These are phyloP conservation scores for Teleiodes luculella DNA, from an alignment of 2,888 invertebrate genomes.

Conservation along the genomic window DNA sequence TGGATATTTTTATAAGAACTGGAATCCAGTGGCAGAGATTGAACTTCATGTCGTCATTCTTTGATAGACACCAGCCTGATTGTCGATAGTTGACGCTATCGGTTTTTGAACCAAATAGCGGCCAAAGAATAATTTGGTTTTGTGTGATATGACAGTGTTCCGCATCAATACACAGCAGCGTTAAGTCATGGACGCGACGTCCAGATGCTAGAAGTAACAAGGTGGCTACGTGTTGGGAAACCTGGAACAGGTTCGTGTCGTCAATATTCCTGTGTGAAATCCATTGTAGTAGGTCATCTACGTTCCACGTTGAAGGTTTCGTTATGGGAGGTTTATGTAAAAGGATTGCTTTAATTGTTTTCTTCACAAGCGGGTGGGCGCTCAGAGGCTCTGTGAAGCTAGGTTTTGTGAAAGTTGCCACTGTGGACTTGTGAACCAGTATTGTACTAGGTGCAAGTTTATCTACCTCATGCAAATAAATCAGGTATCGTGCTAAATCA, in stretches of 20 bases:
- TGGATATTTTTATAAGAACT: background rate
- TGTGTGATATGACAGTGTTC: background rate
- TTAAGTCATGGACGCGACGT: background rate
- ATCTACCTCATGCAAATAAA: background rate
- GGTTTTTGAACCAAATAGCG: slow-evolving; percentile 8
- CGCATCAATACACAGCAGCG: background rate
- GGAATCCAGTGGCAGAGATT: background rate
- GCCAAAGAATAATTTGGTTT: slow-evolving; percentile 10
- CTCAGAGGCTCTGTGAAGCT: background rate
- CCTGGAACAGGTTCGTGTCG: background rate
- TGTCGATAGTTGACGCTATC: slow-evolving; percentile 1
- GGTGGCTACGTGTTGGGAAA: background rate
- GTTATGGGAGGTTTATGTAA: background rate
- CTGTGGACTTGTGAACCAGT: background rate
- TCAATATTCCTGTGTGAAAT: background rate
- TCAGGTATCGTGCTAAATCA: background rate
- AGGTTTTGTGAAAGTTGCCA: background rate
- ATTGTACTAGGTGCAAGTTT: background rate
- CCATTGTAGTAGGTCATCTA: background rate
- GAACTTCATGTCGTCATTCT: background rate
- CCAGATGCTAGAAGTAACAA: background rate
- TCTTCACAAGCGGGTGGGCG: background rate
- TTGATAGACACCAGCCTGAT: slow-evolving; percentile 8
- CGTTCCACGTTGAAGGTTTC: background rate
- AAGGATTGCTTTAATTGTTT: background rate